These are phyloP conservation scores for Pteropus alecto DNA, from an alignment of 2,113 vertebrate genomes.

Conservation along the genomic window DNA sequence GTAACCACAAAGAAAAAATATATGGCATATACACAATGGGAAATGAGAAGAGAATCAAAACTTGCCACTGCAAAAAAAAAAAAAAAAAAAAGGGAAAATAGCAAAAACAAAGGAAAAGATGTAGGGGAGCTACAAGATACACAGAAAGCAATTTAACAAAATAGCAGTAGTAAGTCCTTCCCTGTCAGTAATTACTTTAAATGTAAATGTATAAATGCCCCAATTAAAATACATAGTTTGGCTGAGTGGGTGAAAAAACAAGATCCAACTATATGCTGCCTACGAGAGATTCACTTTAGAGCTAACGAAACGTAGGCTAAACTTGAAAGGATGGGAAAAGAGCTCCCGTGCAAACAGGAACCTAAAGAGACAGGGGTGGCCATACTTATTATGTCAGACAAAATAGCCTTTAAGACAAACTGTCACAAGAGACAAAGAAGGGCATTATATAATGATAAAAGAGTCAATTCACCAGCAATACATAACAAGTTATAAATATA, in stretches of 20 bases:
- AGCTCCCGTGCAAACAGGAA: background rate
- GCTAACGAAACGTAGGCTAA: background rate
- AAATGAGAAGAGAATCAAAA: background rate
- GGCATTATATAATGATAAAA: background rate
- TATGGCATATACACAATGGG: background rate
- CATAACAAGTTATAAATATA: background rate
- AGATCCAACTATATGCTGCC: background rate
- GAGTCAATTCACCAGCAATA: background rate
- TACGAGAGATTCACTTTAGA: background rate
- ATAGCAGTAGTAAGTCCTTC: background rate
- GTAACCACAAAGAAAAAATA: background rate
- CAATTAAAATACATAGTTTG: background rate
- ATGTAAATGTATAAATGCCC: background rate
- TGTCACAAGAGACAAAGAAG: background rate
- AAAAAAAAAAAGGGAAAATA: too few relatives aligned
- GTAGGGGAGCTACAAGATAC: background rate
- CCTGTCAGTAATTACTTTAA: background rate
- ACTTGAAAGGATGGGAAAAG: background rate
- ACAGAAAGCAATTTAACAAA: background rate
- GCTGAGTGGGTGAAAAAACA: background rate
- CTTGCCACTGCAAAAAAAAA: background rate
- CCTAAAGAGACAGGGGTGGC: background rate
- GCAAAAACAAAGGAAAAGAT: background rate
- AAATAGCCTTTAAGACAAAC: background rate
- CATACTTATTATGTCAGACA: background rate